Evolutionary conservation across 2,888 invertebrate genomes (phyloP).

Genomic region (Candidula unifasciata): DNA sequence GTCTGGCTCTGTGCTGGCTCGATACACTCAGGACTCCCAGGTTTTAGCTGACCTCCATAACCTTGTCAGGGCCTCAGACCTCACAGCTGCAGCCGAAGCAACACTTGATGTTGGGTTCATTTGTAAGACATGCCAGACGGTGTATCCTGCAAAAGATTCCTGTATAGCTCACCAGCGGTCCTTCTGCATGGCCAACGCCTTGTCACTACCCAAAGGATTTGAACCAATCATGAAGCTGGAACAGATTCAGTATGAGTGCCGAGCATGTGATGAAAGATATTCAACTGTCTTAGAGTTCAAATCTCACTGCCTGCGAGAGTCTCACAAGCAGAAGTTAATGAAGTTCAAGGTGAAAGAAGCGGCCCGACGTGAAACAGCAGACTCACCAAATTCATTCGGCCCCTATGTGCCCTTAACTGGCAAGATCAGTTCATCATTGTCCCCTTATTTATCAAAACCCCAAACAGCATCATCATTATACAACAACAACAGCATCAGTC

Average conservation of each 20-base stretch:
- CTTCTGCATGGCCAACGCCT: constrained; percentile 73
- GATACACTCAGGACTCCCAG: constrained; percentile 81
- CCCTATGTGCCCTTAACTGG: constrained; percentile 54
- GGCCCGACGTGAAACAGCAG: constrained; percentile 51
- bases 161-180: constrained; percentile 86
- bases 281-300: constrained; percentile 76
- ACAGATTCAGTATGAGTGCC: constrained; percentile 85
- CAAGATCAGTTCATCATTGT: constrained; percentile 24
- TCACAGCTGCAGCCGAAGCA: constrained; percentile 71
- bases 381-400: constrained; percentile 55
- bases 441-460: neutral
- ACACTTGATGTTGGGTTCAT: constrained; percentile 79
- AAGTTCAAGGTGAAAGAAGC: constrained; percentile 56
- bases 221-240: constrained; percentile 84
- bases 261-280: constrained; percentile 81
- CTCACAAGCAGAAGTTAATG: constrained; percentile 65
- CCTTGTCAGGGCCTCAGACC: constrained; percentile 68
- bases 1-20: constrained; percentile 86
- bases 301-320: constrained; percentile 73
- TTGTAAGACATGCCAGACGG: constrained; percentile 89
- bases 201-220: constrained; percentile 79
- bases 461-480: constrained; percentile 11
- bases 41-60: constrained; percentile 73
- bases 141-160: constrained; percentile 86
- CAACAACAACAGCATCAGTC: constrained; percentile 47